phyloP scores from a whole-genome alignment of 2,797 vertebrate genomes.

The Psittacula derbiana region DNA sequence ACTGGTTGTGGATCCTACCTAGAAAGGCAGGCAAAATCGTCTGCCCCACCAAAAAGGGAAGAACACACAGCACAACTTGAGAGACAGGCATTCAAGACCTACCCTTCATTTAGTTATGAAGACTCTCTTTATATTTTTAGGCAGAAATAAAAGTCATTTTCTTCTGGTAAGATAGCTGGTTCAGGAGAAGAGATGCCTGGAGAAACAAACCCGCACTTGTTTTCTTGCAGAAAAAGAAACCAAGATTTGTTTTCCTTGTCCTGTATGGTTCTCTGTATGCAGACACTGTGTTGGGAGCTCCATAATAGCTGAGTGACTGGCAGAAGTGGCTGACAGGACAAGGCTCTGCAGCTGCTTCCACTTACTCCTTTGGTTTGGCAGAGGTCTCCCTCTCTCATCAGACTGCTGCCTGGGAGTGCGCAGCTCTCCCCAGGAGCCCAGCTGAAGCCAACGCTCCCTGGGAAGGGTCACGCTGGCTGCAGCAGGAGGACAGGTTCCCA shows the following conservation, averaged over 20 bases:
- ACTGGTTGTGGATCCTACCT: not conserved
- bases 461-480: not conserved
- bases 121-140: not conserved
- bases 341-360: not conserved
- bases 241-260: not conserved
- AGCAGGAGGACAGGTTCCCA: not conserved
- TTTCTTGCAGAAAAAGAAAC: not conserved
- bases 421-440: not conserved
- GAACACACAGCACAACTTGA: not conserved
- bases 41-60: not conserved
- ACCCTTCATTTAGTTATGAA: not conserved
- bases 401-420: not conserved
- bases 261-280: not conserved
- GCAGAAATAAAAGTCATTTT: not conserved
- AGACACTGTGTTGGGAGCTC: not conserved
- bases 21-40: not conserved
- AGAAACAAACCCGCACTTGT: not conserved
- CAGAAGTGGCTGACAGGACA: not conserved
- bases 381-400: not conserved
- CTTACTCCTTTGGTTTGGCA: not conserved
- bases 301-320: fast-evolving
- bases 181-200: not conserved
- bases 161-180: not conserved
- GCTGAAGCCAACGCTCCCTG: fast-evolving
- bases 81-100: not conserved